Conservation (phyloP, 1,140 invertebrate genomes). For the Helicoverpa armigera region DNA sequence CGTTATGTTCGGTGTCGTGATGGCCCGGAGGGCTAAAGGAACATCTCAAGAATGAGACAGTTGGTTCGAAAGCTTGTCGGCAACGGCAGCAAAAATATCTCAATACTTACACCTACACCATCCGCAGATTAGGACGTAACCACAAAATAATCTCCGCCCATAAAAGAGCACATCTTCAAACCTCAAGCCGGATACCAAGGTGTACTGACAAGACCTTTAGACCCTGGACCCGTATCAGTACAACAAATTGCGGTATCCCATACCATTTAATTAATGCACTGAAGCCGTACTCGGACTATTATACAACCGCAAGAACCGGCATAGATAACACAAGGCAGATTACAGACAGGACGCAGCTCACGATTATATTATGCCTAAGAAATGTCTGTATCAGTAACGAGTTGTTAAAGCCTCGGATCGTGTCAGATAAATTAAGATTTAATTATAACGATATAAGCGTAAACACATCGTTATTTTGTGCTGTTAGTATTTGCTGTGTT, state of each 20-base stretch:
- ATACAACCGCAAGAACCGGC: conserved; percentile 18
- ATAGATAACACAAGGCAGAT: conserved; percentile 18
- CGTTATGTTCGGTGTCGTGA: no score
- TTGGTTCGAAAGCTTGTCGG: no score
- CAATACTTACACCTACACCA: background rate
- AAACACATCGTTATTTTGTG: conserved; percentile 13
- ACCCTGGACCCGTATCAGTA: background rate
- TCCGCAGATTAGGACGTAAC: background rate
- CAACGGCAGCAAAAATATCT: background rate
- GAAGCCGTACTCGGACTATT: conserved; percentile 26
- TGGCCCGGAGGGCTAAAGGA: no score
- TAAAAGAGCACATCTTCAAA: background rate
- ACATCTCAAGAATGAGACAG: no score
- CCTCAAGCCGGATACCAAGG: background rate
- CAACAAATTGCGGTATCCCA: conserved; percentile 41
- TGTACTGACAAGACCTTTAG: background rate
- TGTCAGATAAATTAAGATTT: conserved; percentile 17
- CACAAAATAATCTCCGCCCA: background rate
- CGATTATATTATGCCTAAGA: conserved; percentile 16
- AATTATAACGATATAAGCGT: conserved; percentile 4
- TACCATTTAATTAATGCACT: conserved; percentile 17
- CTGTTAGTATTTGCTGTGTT: background rate
- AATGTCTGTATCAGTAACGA: conserved; percentile 6
- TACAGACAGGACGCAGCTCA: background rate
- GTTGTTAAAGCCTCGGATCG: background rate